phyloP scores from a whole-genome alignment of 2,888 invertebrate species.

The Mechanitis mazaeus region DNA sequence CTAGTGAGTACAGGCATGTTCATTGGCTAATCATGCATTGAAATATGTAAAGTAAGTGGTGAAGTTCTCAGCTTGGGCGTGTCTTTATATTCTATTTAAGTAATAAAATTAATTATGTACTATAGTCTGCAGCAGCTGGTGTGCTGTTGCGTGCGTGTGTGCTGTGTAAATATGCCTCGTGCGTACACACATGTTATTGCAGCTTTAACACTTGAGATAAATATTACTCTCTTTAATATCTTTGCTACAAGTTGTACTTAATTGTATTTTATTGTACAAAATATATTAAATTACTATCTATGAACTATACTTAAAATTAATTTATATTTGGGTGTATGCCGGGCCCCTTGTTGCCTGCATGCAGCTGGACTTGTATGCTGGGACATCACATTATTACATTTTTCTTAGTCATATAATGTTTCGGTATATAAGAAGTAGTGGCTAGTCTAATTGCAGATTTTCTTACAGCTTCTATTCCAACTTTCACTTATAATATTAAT shows the following conservation, averaged over 20 bases:
- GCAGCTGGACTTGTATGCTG: conserved; percentile 75
- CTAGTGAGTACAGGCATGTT: conserved; percentile 73
- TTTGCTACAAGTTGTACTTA: conserved; percentile 84
- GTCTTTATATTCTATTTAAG: conserved; percentile 74
- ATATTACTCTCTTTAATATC: conserved; percentile 79
- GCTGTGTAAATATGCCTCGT: conserved; percentile 75
- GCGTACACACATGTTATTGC: conserved; percentile 75
- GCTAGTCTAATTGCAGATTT: conserved; percentile 77
- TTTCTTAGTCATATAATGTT: conserved; percentile 74
- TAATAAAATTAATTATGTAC: conserved; percentile 72
- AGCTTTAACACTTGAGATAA: conserved; percentile 75
- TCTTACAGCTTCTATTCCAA: conserved; percentile 77
- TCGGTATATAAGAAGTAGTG: conserved; percentile 74
- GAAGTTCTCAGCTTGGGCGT: conserved; percentile 73
- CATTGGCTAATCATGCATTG: conserved; percentile 78
- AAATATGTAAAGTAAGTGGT: conserved; percentile 72
- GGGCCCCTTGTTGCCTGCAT: conserved; percentile 70
- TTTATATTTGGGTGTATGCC: conserved; percentile 74
- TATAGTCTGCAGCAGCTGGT: conserved; percentile 73
- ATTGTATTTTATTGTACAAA: conserved; percentile 83
- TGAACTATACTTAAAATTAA: conserved; percentile 70
- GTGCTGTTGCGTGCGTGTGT: conserved; percentile 74
- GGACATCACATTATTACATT: conserved; percentile 68
- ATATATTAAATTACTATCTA: conserved; percentile 79
- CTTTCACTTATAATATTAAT: conserved; percentile 70